Base-by-base conservation (phyloP, 2,113 vertebrate species). In the Callorhinus ursinus region DNA sequence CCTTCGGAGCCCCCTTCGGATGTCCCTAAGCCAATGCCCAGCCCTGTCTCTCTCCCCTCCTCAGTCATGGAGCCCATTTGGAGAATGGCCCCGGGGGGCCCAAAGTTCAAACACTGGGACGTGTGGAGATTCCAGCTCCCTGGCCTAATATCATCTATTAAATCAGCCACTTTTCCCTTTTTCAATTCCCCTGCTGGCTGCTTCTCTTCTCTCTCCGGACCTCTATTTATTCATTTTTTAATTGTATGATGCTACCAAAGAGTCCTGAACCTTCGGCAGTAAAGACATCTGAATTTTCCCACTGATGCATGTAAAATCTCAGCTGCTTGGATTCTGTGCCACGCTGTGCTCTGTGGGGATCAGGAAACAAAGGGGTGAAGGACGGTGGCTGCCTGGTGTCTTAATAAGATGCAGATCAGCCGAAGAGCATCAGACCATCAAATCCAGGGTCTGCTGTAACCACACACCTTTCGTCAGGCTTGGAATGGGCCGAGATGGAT, bases 371-470 rank as follows among this genome's bases (percentile, higher is more conserved):
- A 98, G 99, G 99, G 99, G 99, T 99, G 99, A 99, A 99, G 99
- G 99, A 99, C 99, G 99, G 99, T 99, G 99, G 99, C 99, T 99
- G 99, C 98, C 99, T 99, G 98, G 98, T 98, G 98, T 99, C 98
- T 99, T 99, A 99, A 99, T 99, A 99, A 99, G 99, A 99, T 99
- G 99, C 99, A 99, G 99, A 99, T 99, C 99, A 99, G 99, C 99
- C 98, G 98, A 99, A 99, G 99, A 99, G 99, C 99, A 99, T 99
- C 99, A 98, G 99, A 99, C 99, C 99, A 99, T 99, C 99, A 99
- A 99, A 99, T 99, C 99, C 99, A 99, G 98, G 98, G 99, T 99
- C 99, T 99, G 99, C 99, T 98, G 98, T 98, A 98, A 98, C 98
- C 71, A 90, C 98, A 98, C 99, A 99, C 99, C 98, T 99, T 99